Evolutionary conservation across 1,140 invertebrate genomes (phyloP), one percentile per base, ranked within the genome.

Genomic region (Lepidurus packardi): DNA sequence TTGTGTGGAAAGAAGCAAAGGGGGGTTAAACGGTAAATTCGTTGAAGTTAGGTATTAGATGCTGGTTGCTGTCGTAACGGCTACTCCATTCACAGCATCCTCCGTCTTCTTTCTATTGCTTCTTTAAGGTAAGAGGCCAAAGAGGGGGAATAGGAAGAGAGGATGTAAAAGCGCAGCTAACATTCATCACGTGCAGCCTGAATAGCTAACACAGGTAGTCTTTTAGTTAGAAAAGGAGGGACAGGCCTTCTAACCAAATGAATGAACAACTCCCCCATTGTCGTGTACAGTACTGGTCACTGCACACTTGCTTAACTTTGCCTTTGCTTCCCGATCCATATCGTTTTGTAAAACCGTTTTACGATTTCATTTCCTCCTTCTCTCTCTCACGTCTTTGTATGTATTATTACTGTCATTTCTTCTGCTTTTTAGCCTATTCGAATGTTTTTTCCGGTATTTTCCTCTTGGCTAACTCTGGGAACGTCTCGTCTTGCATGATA

Each of bases 151-250:
- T 13, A 65, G 13, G 53, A 65, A 65, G 21, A 21, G 9, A 65
- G 21, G 53, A 65, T 65, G 53, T 65, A 65, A 65, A 65, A 65
- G 7, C 16, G 16, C 13, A 65, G 9, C 53, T 21, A 65, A 65
- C 53, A 65, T 65, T 65, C 53, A 65, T 65, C 53, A 65, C 53
- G 53, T 65, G 53, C 53, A 65, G 53, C 21, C 53, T 65, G 53
- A 65, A 65, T 65, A 65, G 53, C 4, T 65, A 65, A 65, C 53
- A 65, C 53, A 65, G 53, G 53, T 65, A 65, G 53, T 65, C 53
- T 13, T 65, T 65, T 65, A 65, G 53, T 65, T 4, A 65, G 53
- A 65, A 65, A 65, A n/a, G 53, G 53, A 65, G 53, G 53, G 53
- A 21, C 16, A 65, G 45, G 16, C 53, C 21, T 65, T 65, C 53